Base-by-base conservation (phyloP, 1,140 invertebrate species). In the Ladona fulva region DNA sequence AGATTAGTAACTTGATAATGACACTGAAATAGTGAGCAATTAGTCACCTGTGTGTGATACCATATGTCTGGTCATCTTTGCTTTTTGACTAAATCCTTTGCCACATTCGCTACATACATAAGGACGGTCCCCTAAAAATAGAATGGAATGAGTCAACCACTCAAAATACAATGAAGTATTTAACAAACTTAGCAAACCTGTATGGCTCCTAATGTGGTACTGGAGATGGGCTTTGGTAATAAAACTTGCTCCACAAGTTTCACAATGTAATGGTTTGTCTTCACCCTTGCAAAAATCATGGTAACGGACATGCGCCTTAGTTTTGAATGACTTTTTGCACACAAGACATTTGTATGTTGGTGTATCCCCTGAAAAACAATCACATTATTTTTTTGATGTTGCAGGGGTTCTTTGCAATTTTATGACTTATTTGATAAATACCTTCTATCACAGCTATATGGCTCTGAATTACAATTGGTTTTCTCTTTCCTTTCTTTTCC, bases 241-340 rank as follows among this genome's bases (percentile, higher is more conserved):
- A 75, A 82, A 82, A 12, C 82, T 80, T 78, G 81, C 79, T 24
- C 80, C 82, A 78, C 82, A 82, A n/a, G 78, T 44, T 11, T 80
- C 80, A 78, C 82, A 82, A 25, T 79, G 80, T 22, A 79, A 81
- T 1, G 80, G 81, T 29, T 80, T 80, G 14, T 81, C 77, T 5
- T 80, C 79, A 29, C 80, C 80, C 59, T 79, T 78, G 76, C 82
- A 82, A 44, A 81, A 82, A 42, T 82, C 81, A 66, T 82, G 82
- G 52, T 82, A 82, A 42, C 80, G 80, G 24, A 82, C 80, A 78
- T 78, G 84, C 81, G 88, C 88, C 76, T 89, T 89, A 37, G 85
- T 86, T 66, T 88, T 86, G 73, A 89, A 89, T 42, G 83, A 86
- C 80, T 87, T 89, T 1, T 86, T 85, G 78, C 88, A 89, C 0